Evolutionary conservation across 2,113 vertebrate species (phyloP), one percentile per base, ranked within the genome.

Genomic region (Vanacampus margaritifer): DNA sequence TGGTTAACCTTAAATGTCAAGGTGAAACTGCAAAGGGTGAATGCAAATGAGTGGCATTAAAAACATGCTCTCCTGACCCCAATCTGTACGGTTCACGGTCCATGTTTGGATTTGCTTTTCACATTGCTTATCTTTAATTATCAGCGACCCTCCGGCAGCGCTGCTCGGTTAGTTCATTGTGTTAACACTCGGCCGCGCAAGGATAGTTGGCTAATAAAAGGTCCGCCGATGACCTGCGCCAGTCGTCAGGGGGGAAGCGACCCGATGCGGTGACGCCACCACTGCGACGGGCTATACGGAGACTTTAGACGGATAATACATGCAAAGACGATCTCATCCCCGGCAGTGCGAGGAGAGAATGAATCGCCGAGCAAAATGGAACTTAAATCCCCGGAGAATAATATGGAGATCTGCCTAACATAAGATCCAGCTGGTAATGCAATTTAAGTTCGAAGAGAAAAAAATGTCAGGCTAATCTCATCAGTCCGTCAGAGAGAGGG

Each of bases 401-500:
- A 90, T 88, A 83, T 82, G 82, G 80, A 84, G 85, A 89, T 87
- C 78, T 87, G 82, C 88, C 85, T 78, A 89, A 86, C 83, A 87
- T 81, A 82, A 87, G 88, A 87, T 89, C 77, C 78, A 88, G 19
- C 80, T 85, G 83, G 84, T 91, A 89, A 90, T 89, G 87, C 85
- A 89, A 91, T 91, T 90, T 89, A 88, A 89, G 84, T 87, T 83
- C 19, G 80, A 84, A 82, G 74, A 21, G 53, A 86, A 84, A 87
- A 83, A 88, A 62, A 62, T 79, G 87, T 88, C 84, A 85, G 83
- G 78, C 73, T 91, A 90, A 91, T 91, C 87, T 89, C 87, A 88
- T 90, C 87, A 89, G 88, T 85, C 84, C 82, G 79, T 89, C 84
- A 76, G 81, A 88, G 85, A 85, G 82, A 86, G 86, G 76, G 86